These are phyloP conservation scores for Lordiphosa fenestrarum DNA, from an alignment of 2,888 invertebrate species.

Conservation along the genomic window DNA sequence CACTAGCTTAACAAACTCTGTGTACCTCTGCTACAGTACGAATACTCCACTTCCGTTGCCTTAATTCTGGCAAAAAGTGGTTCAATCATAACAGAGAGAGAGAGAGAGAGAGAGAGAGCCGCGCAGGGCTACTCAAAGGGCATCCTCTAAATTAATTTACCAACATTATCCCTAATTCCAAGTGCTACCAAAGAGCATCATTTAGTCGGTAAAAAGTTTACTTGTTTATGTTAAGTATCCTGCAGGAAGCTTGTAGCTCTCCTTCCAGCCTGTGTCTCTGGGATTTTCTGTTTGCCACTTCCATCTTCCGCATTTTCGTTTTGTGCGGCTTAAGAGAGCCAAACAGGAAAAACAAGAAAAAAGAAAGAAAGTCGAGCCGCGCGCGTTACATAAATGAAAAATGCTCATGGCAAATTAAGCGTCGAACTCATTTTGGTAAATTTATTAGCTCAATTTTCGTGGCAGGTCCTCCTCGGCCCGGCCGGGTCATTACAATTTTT, in stretches of 20 bases:
- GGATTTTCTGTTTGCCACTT: slow-evolving; percentile 18
- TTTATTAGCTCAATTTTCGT: slow-evolving; percentile 67
- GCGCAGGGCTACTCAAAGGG: no score
- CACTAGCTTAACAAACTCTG: no score
- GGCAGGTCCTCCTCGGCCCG: slow-evolving; percentile 20
- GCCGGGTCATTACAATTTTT: slow-evolving; percentile 58
- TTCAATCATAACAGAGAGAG: no score
- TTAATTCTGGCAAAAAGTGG: no score
- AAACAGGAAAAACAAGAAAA: slow-evolving; percentile 16
- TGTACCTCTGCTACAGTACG: no score
- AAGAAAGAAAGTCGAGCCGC: slow-evolving; percentile 20
- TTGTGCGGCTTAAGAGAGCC: slow-evolving; percentile 31
- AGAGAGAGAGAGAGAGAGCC: no score
- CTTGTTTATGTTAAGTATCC: slow-evolving; percentile 28
- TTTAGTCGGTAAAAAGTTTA: slow-evolving; percentile 1
- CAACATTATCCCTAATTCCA: no score
- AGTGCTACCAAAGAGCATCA: no score
- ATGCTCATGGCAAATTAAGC: slow-evolving; percentile 73
- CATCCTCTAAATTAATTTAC: no score
- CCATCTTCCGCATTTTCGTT: slow-evolving; percentile 30
- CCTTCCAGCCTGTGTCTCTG: slow-evolving; percentile 7
- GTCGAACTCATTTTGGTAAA: slow-evolving; percentile 70
- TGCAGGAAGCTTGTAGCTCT: slow-evolving; percentile 24
- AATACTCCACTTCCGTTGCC: no score
- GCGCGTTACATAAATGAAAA: slow-evolving; percentile 63